Conservation (phyloP, 2,888 invertebrate genomes). For the Drosophila macrospina region DNA sequence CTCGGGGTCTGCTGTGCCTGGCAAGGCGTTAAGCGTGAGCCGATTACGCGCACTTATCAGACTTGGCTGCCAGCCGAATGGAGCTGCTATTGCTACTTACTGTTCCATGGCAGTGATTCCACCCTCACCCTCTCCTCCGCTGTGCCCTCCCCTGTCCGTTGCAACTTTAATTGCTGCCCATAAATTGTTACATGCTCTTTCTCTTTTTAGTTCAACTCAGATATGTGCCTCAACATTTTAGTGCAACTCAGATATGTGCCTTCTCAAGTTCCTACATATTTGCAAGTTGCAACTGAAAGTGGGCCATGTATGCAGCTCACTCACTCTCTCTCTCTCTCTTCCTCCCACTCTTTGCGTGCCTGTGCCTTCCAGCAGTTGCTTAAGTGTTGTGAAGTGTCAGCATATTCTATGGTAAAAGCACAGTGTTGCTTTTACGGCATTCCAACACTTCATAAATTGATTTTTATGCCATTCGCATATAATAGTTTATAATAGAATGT, state of each 20-base stretch:
- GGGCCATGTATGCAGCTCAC: conserved; percentile 30
- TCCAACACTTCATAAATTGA: conserved; percentile 8
- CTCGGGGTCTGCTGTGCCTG: conserved; percentile 10
- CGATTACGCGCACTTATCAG: conserved; percentile 76
- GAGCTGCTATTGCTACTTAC: conserved; percentile 47
- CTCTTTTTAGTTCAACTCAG: conserved; percentile 16
- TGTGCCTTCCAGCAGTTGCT: conserved; percentile 5
- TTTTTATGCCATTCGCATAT: background rate
- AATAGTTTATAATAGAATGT: background rate
- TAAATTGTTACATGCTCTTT: conserved; percentile 58
- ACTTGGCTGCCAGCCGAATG: conserved; percentile 40
- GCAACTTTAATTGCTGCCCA: conserved; percentile 70
- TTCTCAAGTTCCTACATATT: conserved; percentile 13
- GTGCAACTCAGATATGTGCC: conserved; percentile 11
- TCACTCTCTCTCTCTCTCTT: too few relatives aligned
- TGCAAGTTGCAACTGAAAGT: conserved; percentile 32
- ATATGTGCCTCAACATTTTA: conserved; percentile 23
- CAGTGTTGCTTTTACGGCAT: conserved; percentile 9
- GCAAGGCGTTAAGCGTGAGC: conserved; percentile 75
- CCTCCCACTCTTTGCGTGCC: too few relatives aligned
- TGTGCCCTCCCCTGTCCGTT: background rate
- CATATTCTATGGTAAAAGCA: conserved; percentile 3
- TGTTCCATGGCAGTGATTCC: conserved; percentile 18
- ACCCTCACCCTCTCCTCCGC: background rate
- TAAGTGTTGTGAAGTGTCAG: conserved; percentile 23